A percentile compares a stretch with the other conserved stretches of the same genome.
These are phyloP conservation scores for Ganaspis brasiliensis DNA, from an alignment of 2,888 invertebrate genomes.

Conservation along the genomic window DNA sequence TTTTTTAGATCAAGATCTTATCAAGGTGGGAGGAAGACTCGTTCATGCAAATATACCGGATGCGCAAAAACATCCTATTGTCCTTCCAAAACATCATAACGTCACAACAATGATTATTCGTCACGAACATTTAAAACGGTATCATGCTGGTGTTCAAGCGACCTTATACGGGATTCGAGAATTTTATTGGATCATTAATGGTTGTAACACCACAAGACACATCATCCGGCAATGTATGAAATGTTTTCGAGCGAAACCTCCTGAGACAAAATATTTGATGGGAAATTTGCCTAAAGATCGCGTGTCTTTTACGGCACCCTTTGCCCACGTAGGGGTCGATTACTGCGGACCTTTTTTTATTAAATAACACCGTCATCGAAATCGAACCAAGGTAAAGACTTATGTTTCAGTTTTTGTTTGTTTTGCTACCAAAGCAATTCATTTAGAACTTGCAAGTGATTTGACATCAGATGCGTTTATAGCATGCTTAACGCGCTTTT, in stretches of 20 bases:
- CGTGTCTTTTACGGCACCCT: not conserved
- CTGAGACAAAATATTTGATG: not conserved
- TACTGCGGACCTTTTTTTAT: not conserved
- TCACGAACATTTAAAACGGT: not conserved
- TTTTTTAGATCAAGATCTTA: not conserved
- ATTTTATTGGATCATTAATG: constrained; percentile 46
- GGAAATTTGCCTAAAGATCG: not conserved
- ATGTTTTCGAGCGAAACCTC: constrained; percentile 28
- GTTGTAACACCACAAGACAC: not conserved
- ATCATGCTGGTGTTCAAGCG: constrained; percentile 42
- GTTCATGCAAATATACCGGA: constrained; percentile 25
- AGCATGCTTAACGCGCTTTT: too few relatives aligned
- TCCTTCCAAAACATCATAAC: constrained; percentile 40
- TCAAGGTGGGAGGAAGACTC: constrained; percentile 42
- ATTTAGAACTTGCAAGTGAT: constrained; percentile 61
- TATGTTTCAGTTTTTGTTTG: constrained; percentile 59
- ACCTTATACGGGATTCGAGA: not conserved
- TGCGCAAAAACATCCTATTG: constrained; percentile 30
- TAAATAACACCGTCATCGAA: not conserved
- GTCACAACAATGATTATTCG: constrained; percentile 43
- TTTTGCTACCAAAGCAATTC: constrained; percentile 62
- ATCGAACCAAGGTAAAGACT: constrained; percentile 8
- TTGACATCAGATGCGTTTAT: constrained; percentile 59
- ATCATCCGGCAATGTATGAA: constrained; percentile 35
- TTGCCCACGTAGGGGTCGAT: too few relatives aligned